These are phyloP conservation scores for Hesperia comma DNA, from an alignment of 2,888 invertebrate species.

Conservation along the genomic window DNA sequence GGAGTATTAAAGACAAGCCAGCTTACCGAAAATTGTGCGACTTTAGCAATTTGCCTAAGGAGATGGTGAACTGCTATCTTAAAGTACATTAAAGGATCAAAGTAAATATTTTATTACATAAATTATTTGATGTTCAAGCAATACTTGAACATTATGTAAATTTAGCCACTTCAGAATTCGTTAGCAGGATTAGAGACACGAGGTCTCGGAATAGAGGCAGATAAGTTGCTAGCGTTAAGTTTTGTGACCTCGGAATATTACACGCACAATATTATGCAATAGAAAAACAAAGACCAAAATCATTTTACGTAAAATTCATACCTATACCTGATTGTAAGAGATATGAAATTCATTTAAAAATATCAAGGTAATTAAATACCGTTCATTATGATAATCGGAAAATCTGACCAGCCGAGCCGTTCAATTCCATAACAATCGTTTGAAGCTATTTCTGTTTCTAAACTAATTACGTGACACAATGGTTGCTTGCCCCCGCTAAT, in stretches of 20 bases:
- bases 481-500: slow-evolving; percentile 58
- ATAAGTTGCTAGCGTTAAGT: too few relatives aligned
- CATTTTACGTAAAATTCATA: too few relatives aligned
- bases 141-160: not conserved
- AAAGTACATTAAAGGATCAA: too few relatives aligned
- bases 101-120: not conserved
- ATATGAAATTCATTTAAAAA: not conserved
- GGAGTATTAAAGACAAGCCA: too few relatives aligned
- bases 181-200: not conserved
- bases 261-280: too few relatives aligned
- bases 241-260: too few relatives aligned
- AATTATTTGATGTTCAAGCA: not conserved
- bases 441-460: slow-evolving; percentile 16
- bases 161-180: not conserved
- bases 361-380: not conserved
- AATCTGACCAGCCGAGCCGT: slow-evolving; percentile 43
- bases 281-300: too few relatives aligned
- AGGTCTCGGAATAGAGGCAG: too few relatives aligned
- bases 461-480: slow-evolving; percentile 84
- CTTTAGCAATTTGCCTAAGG: too few relatives aligned
- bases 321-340: not conserved
- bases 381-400: not conserved
- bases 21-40: too few relatives aligned
- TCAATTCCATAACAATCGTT: slow-evolving; percentile 18
- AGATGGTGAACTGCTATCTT: too few relatives aligned